Evolutionary conservation across 2,888 invertebrate species (phyloP).

Genomic region (Hypsopygia costalis): DNA sequence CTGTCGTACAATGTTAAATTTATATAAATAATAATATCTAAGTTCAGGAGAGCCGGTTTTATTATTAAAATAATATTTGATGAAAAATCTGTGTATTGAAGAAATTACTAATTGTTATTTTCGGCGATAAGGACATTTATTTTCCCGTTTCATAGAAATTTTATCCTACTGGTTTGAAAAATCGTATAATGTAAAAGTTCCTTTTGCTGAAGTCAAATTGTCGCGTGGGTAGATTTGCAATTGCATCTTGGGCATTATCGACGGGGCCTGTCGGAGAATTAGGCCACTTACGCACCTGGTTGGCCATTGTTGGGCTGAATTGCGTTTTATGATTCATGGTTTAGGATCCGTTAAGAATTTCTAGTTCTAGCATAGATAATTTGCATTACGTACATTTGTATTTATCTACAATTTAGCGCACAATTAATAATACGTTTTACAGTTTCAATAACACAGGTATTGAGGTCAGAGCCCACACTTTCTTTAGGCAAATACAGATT

Average conservation of each 20-base stretch:
- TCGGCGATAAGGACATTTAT: too few relatives aligned
- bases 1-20: too few relatives aligned
- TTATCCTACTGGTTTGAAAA: too few relatives aligned
- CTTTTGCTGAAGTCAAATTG: conserved; percentile 7
- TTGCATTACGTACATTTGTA: too few relatives aligned
- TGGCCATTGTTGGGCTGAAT: conserved; percentile 1
- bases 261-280: conserved; percentile 20
- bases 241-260: conserved; percentile 18
- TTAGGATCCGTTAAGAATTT: conserved; percentile 6
- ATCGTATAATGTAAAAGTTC: conserved; percentile 7
- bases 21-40: too few relatives aligned
- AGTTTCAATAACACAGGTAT: neutral
- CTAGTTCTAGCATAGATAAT: neutral
- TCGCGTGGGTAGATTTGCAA: conserved; percentile 18
- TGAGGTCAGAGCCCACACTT: conserved; percentile 8
- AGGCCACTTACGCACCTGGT: conserved; percentile 15
- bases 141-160: too few relatives aligned
- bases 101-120: too few relatives aligned
- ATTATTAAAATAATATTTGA: too few relatives aligned
- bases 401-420: conserved; percentile 1
- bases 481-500: conserved; percentile 1
- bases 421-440: neutral
- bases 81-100: too few relatives aligned
- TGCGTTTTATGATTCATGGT: conserved; percentile 6
- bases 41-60: too few relatives aligned